Evolutionary conservation across 2,888 invertebrate species (phyloP).

Genomic region (Portevinia maculata): DNA sequence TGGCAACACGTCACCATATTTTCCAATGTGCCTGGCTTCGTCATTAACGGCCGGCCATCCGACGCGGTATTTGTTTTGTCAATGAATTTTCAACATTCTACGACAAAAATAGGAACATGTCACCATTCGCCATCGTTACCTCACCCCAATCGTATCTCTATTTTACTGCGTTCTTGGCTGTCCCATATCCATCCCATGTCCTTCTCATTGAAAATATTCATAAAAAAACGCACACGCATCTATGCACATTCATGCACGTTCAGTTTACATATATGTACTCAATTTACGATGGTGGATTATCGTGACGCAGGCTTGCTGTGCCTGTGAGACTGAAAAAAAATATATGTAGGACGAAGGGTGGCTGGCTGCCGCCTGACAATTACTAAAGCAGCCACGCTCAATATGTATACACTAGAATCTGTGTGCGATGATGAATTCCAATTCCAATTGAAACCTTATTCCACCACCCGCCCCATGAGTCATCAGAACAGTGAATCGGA

Average conservation of each 20-base stretch:
- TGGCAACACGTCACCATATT: background rate
- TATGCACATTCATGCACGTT: constrained; percentile 25
- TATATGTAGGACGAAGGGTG: constrained; percentile 65
- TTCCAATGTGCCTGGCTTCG: constrained; percentile 1
- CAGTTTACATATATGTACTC: constrained; percentile 16
- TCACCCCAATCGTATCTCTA: constrained; percentile 16
- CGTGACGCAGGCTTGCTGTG: constrained; percentile 10
- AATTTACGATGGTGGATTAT: constrained; percentile 40
- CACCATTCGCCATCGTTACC: constrained; percentile 20
- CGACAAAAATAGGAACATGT: constrained; percentile 64
- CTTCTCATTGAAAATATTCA: constrained; percentile 40
- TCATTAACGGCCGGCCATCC: constrained; percentile 11
- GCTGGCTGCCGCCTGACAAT: constrained; percentile 30
- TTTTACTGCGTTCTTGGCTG: constrained; percentile 31
- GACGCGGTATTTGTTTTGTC: constrained; percentile 50
- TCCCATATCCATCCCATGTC: constrained; percentile 16
- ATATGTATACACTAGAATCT: constrained; percentile 23
- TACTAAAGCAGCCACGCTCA: background rate
- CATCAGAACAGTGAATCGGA: constrained; percentile 59
- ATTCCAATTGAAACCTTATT: constrained; percentile 61
- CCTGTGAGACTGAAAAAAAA: constrained; percentile 20
- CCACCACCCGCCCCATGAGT: constrained; percentile 38
- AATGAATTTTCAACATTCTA: constrained; percentile 70
- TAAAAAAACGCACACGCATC: constrained; percentile 55
- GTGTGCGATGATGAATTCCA: constrained; percentile 70